Percentiles rank a stretch among this genome's conserved stretches.
Evolutionary conservation across 2,888 invertebrate genomes (phyloP).

Genomic region (Apamea sordens): DNA sequence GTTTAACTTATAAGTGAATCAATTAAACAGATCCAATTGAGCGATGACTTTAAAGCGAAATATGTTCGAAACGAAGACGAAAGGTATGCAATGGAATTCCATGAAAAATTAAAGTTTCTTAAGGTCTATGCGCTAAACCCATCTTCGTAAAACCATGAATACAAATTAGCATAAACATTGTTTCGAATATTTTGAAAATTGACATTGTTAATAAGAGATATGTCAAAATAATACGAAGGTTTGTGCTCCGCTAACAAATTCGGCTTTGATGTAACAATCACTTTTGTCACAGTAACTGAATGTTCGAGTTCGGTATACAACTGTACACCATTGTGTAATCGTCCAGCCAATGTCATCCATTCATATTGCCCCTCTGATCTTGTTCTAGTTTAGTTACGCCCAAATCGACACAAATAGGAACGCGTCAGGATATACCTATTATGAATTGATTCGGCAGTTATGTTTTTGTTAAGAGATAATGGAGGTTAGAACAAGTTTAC

Average conservation of each 20-base stretch:
- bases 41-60: not conserved
- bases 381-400: conserved; percentile 64
- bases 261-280: conserved; percentile 74
- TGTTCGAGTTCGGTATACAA: conserved; percentile 22
- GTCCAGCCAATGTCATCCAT: conserved; percentile 67
- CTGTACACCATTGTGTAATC: conserved; percentile 55
- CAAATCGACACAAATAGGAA: conserved; percentile 50
- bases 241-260: conserved; percentile 73
- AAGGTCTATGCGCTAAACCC: conserved; percentile 13
- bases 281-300: conserved; percentile 52
- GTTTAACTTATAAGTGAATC: not conserved
- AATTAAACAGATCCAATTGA: not conserved
- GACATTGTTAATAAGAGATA: conserved; percentile 40
- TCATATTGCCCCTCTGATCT: conserved; percentile 64
- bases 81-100: not conserved
- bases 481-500: not conserved
- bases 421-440: conserved; percentile 51
- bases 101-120: conserved; percentile 17
- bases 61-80: not conserved
- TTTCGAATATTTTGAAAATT: conserved; percentile 25
- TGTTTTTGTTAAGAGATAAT: conserved; percentile 38
- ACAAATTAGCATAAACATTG: conserved; percentile 49
- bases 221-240: conserved; percentile 70
- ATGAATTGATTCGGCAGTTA: conserved; percentile 51
- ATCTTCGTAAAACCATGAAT: conserved; percentile 47